Evolutionary conservation across 2,797 vertebrate genomes (phyloP).

Genomic region (Peromyscus nudipes): DNA sequence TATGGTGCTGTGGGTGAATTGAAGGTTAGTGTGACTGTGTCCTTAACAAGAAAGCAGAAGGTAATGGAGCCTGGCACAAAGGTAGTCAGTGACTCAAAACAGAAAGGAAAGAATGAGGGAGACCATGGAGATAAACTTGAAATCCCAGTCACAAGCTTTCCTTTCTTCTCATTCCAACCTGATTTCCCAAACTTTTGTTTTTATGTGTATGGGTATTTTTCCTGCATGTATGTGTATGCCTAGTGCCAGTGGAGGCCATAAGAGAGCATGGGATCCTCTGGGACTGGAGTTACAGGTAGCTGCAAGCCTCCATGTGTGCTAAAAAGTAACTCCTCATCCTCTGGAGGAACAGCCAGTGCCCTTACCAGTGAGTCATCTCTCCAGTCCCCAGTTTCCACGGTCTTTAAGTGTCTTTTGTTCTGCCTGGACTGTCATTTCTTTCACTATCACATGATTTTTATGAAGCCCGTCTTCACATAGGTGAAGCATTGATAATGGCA

Average conservation of each 20-base stretch:
- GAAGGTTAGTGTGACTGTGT: neutral
- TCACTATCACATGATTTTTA: neutral
- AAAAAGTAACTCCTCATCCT: too few species aligned
- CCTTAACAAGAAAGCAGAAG: neutral
- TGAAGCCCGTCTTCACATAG: neutral
- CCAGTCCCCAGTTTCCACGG: neutral
- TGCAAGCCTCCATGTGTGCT: neutral
- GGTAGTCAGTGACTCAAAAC: neutral
- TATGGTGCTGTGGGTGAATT: neutral
- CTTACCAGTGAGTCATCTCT: neutral
- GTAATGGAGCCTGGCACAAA: neutral
- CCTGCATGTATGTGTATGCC: neutral
- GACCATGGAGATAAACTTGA: neutral
- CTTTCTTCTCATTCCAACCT: neutral
- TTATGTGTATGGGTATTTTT: neutral
- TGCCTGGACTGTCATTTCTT: conserved; percentile 15
- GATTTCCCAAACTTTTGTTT: neutral
- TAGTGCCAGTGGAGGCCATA: neutral
- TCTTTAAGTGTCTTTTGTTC: neutral
- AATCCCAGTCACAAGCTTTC: neutral
- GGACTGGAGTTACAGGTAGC: neutral
- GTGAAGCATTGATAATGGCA: neutral
- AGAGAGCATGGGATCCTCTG: neutral
- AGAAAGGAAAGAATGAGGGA: neutral
- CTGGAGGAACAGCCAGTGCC: too few species aligned